phyloP scores from a whole-genome alignment of 2,113 vertebrate genomes.

The Erythrocebus patas region DNA sequence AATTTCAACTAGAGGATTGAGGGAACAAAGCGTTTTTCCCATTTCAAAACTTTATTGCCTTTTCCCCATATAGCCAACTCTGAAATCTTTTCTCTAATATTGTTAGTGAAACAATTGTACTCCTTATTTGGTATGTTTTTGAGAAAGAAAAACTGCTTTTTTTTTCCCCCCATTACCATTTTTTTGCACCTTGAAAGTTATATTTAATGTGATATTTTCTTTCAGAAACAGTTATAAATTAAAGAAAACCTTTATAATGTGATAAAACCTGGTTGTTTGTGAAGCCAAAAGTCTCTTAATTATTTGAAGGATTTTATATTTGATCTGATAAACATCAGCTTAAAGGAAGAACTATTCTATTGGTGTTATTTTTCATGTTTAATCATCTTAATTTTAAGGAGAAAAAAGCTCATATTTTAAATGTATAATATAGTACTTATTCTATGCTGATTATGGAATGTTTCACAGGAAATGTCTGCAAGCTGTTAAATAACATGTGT shows the following conservation, averaged over 20 bases:
- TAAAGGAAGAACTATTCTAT: conserved; percentile 46
- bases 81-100: conserved; percentile 82
- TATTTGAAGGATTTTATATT: conserved; percentile 55
- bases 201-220: conserved; percentile 8
- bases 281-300: background rate
- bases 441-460: conserved; percentile 79
- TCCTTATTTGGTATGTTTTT: conserved; percentile 80
- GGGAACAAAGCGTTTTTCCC: conserved; percentile 86
- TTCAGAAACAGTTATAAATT: conserved; percentile 42
- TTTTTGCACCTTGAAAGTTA: conserved; percentile 64
- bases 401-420: conserved; percentile 78
- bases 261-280: conserved; percentile 29
- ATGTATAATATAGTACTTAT: conserved; percentile 76
- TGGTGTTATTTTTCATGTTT: conserved; percentile 64
- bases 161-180: conserved; percentile 35
- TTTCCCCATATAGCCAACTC: conserved; percentile 80
- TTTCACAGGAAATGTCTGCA: conserved; percentile 81
- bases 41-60: conserved; percentile 87
- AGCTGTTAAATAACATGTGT: conserved; percentile 75
- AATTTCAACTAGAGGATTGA: conserved; percentile 88
- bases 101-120: conserved; percentile 81
- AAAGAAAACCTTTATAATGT: conserved; percentile 43
- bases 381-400: conserved; percentile 68
- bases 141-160: conserved; percentile 71
- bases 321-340: conserved; percentile 40